Percentiles rank a stretch among this genome's conserved stretches.
These are phyloP conservation scores for Lottia gigantea DNA, from an alignment of 2,888 invertebrate genomes.

Conservation along the genomic window DNA sequence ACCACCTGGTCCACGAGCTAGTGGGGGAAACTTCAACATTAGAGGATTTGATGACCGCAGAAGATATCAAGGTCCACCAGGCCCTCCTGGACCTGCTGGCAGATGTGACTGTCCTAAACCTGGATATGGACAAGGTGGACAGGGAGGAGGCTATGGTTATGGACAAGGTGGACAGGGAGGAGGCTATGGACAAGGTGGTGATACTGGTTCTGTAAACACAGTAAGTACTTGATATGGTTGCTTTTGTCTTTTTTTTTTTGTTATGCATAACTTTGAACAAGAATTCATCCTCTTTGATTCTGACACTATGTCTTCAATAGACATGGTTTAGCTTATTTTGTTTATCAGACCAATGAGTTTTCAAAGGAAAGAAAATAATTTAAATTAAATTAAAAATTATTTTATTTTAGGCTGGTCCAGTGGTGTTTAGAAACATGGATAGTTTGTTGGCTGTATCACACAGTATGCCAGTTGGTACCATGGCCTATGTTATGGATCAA, in stretches of 20 bases:
- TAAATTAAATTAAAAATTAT: no score
- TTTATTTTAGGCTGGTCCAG: constrained; percentile 42
- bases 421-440: constrained; percentile 45
- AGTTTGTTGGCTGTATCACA: constrained; percentile 46
- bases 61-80: constrained; percentile 46
- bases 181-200: no score
- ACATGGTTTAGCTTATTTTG: no score
- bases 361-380: no score
- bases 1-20: constrained; percentile 44
- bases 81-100: constrained; percentile 51
- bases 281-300: no score
- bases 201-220: no score
- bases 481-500: constrained; percentile 52
- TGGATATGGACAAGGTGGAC: constrained; percentile 22
- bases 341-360: no score
- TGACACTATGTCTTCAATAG: no score
- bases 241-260: no score
- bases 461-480: constrained; percentile 49
- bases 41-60: constrained; percentile 20
- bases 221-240: no score
- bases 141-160: constrained; percentile 11
- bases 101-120: constrained; percentile 12
- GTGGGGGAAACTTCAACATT: constrained; percentile 29
- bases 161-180: background rate
- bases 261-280: no score